These are phyloP conservation scores for Daubentonia madagascariensis DNA, from an alignment of 2,113 vertebrate species.

Conservation along the genomic window DNA sequence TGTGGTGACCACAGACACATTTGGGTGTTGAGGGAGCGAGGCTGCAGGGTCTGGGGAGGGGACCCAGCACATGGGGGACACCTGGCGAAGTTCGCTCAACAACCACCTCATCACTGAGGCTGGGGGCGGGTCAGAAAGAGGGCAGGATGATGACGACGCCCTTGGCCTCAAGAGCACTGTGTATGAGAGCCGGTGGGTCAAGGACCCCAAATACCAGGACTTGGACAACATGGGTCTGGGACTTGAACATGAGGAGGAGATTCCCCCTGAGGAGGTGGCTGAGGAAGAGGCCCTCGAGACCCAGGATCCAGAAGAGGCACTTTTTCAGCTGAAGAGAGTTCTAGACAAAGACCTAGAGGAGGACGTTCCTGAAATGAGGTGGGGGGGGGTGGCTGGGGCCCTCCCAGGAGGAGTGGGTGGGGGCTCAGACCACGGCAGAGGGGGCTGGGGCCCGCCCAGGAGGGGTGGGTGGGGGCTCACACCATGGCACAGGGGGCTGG, in stretches of 20 bases:
- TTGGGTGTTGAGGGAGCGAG: constrained; percentile 25
- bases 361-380: constrained; percentile 39
- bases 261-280: neutral
- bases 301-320: neutral
- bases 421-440: neutral
- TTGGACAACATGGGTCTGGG: rapidly evolving
- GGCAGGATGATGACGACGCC: rapidly evolving
- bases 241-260: neutral
- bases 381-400: rapidly evolving
- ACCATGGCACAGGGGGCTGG: neutral
- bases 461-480: too few species aligned
- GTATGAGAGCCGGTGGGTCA: rapidly evolving
- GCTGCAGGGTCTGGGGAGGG: neutral
- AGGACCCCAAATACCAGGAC: neutral
- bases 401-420: neutral
- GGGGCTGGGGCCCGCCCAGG: neutral
- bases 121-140: rapidly evolving
- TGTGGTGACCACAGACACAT: neutral
- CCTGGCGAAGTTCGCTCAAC: rapidly evolving
- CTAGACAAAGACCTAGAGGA: neutral
- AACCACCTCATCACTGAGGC: rapidly evolving
- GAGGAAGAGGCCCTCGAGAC: rapidly evolving
- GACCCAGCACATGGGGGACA: constrained; percentile 18
- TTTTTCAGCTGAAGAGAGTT: neutral
- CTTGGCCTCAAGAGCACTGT: rapidly evolving